Evolutionary conservation across 1,140 invertebrate genomes (phyloP), one percentile per base, ranked within the genome.

Genomic region (Schlechtendalia chinensis): DNA sequence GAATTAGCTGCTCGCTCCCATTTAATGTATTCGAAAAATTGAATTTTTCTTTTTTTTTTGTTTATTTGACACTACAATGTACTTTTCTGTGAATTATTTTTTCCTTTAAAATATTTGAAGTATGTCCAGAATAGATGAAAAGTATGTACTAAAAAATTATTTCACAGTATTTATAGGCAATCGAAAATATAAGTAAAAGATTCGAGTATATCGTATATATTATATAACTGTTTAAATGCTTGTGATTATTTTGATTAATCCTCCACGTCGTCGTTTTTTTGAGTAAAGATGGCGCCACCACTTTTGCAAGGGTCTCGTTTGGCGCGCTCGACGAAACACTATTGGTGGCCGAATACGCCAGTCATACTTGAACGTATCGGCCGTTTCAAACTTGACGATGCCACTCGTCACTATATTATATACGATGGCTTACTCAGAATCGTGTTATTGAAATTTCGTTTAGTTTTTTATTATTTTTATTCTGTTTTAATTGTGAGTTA

Each of bases 201-300:
- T 39, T 39, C 8, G 32, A 39, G 8, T 39, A 39, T 39, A 39
- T 4, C 8, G 32, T 39, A 39, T 39, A 39, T 8, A 39, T 8
- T 39, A 39, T 8, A 39, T 8, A 39, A 3, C 32, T 39, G 8
- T 8, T 39, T 39, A 39, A 39, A 39, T 39, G 32, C 32, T 39
- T 3, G 32, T 50, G 12, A 50, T 50, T 50, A 50, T 50, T 63
- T 29, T 63, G 16, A 29, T 29, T 63, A 27, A 24, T 17, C 27
- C 16, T n/a, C n/a, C n/a, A 17, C 17, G 27, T 63, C 0, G 8
- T 63, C 3, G 8, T 50, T 22, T 27, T 61, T 79, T 79, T 61
- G 16, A n/a, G 39, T 63, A 27, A 63, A 79, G 75, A 79, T 79
- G 59, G 75, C 75, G 75, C 75, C 75, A 79, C 75, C 10, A 32